A percentile compares a stretch with the other conserved stretches of the same genome.
Conservation (phyloP, 2,888 invertebrate genomes). For the Synergus umbraculus region DNA sequence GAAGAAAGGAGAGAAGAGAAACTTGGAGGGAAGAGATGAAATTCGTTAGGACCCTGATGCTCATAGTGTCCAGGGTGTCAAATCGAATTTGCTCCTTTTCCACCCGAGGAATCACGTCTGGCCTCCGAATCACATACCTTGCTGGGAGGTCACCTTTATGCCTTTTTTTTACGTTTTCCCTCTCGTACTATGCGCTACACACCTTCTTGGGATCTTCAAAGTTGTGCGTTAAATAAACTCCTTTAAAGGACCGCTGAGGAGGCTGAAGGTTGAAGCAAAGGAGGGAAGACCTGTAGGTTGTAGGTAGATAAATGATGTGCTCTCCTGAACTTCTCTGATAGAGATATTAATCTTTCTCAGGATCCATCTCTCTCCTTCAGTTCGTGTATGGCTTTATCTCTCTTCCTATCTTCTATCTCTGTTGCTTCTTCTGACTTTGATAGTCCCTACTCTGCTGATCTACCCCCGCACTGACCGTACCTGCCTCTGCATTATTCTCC, state of each 20-base stretch:
- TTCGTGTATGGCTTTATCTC: slow-evolving; percentile 12
- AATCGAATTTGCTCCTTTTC: slow-evolving; percentile 64
- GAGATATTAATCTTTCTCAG: slow-evolving; percentile 73
- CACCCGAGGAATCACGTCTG: slow-evolving; percentile 58
- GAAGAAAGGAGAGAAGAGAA: slow-evolving; percentile 30
- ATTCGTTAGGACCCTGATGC: slow-evolving; percentile 58
- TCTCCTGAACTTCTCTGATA: slow-evolving; percentile 72
- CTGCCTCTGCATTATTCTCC: slow-evolving; percentile 18
- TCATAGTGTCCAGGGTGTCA: slow-evolving; percentile 55
- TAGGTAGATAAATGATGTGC: slow-evolving; percentile 70
- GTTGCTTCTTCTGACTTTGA: slow-evolving; percentile 28
- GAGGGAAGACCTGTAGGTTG: slow-evolving; percentile 47
- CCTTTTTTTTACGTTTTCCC: slow-evolving; percentile 35
- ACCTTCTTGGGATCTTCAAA: slow-evolving; percentile 29
- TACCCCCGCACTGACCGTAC: slow-evolving; percentile 24
- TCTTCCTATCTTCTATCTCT: slow-evolving; percentile 19
- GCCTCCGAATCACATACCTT: slow-evolving; percentile 57
- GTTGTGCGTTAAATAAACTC: slow-evolving; percentile 66
- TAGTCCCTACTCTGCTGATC: slow-evolving; percentile 10
- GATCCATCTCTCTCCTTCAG: slow-evolving; percentile 46
- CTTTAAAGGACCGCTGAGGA: slow-evolving; percentile 51
- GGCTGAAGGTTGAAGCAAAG: slow-evolving; percentile 38
- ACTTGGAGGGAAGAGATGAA: slow-evolving; percentile 46
- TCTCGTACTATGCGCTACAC: slow-evolving; percentile 31
- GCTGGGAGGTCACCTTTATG: slow-evolving; percentile 41